Conservation (phyloP, 2,888 invertebrate species). For the Brachyptera putata region DNA sequence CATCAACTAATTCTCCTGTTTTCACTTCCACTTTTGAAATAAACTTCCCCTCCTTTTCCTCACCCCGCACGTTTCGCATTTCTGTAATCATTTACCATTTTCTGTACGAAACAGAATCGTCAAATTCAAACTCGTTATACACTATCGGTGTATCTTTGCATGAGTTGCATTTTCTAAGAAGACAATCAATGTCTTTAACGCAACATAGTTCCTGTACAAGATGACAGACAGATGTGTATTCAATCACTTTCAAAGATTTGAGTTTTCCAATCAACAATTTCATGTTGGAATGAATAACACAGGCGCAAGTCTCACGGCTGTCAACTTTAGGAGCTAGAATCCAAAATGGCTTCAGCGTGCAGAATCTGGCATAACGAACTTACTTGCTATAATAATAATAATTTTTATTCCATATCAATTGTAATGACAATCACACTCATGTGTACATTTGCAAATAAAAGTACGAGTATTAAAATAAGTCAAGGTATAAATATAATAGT, state of each 20-base stretch:
- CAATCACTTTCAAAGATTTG: slow-evolving; percentile 14
- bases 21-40: slow-evolving; percentile 42
- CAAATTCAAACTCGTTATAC: slow-evolving; percentile 24
- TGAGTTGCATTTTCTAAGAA: slow-evolving; percentile 22
- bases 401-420: no score
- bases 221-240: not conserved
- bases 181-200: slow-evolving; percentile 24
- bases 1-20: slow-evolving; percentile 41
- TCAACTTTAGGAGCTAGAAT: slow-evolving; percentile 30
- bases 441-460: no score
- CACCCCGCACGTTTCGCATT: not conserved
- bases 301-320: not conserved
- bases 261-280: slow-evolving; percentile 22
- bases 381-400: no score
- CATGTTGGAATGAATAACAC: slow-evolving; percentile 23
- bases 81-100: not conserved
- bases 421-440: no score
- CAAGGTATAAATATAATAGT: no score
- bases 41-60: slow-evolving; percentile 40
- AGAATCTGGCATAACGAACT: slow-evolving; percentile 31
- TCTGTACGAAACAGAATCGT: not conserved
- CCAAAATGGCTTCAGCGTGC: slow-evolving; percentile 37
- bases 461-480: no score
- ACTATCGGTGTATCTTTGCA: slow-evolving; percentile 1
- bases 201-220: slow-evolving; percentile 23